These are phyloP conservation scores for Pipistrellus kuhlii DNA, from an alignment of 2,797 vertebrate species.

Conservation along the genomic window DNA sequence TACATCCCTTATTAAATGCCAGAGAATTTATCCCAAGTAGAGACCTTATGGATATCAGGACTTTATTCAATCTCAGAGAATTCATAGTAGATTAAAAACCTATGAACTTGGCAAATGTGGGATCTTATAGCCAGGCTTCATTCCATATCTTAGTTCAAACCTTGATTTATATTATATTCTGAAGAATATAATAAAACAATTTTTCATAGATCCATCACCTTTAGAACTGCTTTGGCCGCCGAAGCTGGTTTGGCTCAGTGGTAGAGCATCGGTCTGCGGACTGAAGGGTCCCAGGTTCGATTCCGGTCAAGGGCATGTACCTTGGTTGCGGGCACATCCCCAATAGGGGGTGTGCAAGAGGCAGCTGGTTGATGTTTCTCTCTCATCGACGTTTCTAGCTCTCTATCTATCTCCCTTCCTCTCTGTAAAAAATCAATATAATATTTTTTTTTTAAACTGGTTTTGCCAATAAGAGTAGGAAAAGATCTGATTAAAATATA, in stretches of 20 bases:
- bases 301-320: too few relatives aligned
- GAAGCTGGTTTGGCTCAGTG: too few relatives aligned
- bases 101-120: slow-evolving; percentile 51
- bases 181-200: slow-evolving; percentile 52
- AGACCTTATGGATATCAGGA: slow-evolving; percentile 48
- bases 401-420: too few relatives aligned
- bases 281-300: too few relatives aligned
- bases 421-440: too few relatives aligned
- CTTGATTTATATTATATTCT: slow-evolving; percentile 26
- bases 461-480: slow-evolving; percentile 2
- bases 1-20: slow-evolving; percentile 67
- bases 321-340: too few relatives aligned
- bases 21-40: slow-evolving; percentile 61
- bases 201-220: background rate
- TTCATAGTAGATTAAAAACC: slow-evolving; percentile 34
- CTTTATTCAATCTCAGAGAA: slow-evolving; percentile 53
- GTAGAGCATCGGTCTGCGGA: too few relatives aligned
- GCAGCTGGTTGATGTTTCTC: too few relatives aligned
- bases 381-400: too few relatives aligned
- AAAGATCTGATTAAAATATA: slow-evolving; percentile 46
- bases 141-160: slow-evolving; percentile 38
- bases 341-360: too few relatives aligned
- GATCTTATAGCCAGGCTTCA: slow-evolving; percentile 19
- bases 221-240: slow-evolving; percentile 1
- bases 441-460: background rate